phyloP scores from a whole-genome alignment of 2,797 vertebrate species.

The Protonibea diacanthus region DNA sequence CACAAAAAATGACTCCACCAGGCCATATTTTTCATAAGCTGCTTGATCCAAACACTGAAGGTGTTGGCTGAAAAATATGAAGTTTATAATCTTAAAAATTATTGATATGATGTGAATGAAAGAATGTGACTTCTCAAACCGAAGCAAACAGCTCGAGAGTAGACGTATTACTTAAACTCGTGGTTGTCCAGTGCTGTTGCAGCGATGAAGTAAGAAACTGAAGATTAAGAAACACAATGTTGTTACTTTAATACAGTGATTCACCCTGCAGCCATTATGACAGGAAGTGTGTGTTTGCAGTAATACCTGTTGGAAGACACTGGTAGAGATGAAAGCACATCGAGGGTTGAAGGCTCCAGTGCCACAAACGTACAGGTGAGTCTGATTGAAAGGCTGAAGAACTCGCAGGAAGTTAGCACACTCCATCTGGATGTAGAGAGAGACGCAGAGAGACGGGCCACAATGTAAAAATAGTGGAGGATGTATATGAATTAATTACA shows the following conservation, averaged over 20 bases:
- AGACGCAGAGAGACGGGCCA: neutral
- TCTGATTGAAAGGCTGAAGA: constrained; percentile 87
- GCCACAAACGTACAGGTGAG: constrained; percentile 88
- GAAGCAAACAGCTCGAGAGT: neutral
- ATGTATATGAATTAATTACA: neutral
- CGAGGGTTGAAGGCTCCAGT: constrained; percentile 89
- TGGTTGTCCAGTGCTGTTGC: neutral
- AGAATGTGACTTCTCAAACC: neutral
- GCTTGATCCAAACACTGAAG: neutral
- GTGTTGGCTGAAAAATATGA: neutral
- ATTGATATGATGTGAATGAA: neutral
- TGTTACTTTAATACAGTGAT: neutral
- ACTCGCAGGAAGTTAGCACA: constrained; percentile 89
- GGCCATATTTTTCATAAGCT: neutral
- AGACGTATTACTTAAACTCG: neutral
- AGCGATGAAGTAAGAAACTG: neutral
- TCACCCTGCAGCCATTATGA: neutral
- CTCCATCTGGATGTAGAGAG: constrained; percentile 72
- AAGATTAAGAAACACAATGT: neutral
- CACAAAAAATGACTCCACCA: neutral
- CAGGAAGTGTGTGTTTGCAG: neutral
- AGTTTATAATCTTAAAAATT: too few species aligned
- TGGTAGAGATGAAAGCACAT: constrained; percentile 84
- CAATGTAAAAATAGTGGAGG: neutral
- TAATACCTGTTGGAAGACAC: constrained; percentile 82